Base-by-base conservation (phyloP, 2,888 invertebrate genomes). In the Pseudoips prasinana region DNA sequence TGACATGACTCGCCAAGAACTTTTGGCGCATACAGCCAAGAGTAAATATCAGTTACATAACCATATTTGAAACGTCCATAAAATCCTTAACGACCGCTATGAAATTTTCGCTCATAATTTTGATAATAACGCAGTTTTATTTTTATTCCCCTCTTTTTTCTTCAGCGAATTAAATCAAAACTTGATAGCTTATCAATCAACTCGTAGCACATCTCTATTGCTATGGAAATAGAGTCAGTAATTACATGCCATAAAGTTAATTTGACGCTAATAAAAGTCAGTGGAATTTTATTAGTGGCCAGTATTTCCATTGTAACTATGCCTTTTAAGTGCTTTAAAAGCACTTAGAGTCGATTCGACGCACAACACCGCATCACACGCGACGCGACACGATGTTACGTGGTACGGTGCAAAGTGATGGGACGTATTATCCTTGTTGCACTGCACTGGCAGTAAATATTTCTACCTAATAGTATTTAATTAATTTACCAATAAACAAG, bases 1-100 rank as follows among this genome's bases (percentile, higher is more conserved):
- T 39, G 47, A 47, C 47, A 48, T 49, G 42, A 41, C 31, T 40
- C 38, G 46, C 50, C 46, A 43, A 50, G 36, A 53, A 46, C 23
- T 43, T 53, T 53, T 53, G 53, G 53, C 53, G 39, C 40, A 25
- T 20, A 25, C n/a, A 32, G 29, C 7, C 22, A 10, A 18, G 25
- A 33, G 27, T 22, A 31, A 23, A 48, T 43, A 44, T 44, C 39
- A 32, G 44, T 49, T 52, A 42, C 42, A 40, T 52, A 42, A 49
- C 39, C 34, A 46, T 42, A 35, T 33, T 49, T 32, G 35, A 28
- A 10, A n/a, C 39, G 39, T 33, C 24, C 35, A 41, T 46, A 46
- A 50, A 25, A 14, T 14, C 10, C 17, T 29, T 39, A 33, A 38
- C 47, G 22, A 34, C 25, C 32, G 20, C 26, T 31, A 25, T 36